Percentiles rank a stretch among this genome's conserved stretches.
Conservation (phyloP, 2,888 invertebrate genomes). For the Amphimallon solstitiale region DNA sequence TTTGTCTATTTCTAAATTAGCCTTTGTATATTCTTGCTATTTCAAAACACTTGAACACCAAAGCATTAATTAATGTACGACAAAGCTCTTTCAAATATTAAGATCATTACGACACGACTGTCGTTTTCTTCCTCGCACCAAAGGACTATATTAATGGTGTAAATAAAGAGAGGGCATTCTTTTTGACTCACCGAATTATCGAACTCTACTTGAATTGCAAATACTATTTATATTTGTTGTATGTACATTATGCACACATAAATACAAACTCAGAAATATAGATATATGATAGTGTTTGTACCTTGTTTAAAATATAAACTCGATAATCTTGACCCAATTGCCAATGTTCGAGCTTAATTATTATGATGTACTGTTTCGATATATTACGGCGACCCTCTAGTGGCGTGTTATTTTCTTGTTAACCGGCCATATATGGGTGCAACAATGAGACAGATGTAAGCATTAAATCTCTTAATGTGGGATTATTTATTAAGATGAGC, state of each 20-base stretch:
- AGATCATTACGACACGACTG: too few species aligned
- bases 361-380: constrained; percentile 44
- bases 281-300: not conserved
- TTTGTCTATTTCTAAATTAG: too few species aligned
- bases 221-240: not conserved
- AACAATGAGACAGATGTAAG: constrained; percentile 14
- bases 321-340: constrained; percentile 45
- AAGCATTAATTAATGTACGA: too few species aligned
- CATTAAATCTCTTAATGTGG: constrained; percentile 1
- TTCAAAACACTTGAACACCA: too few species aligned
- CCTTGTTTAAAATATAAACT: constrained; percentile 34
- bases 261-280: not conserved
- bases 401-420: constrained; percentile 5
- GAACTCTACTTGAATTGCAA: constrained; percentile 20
- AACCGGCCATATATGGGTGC: constrained; percentile 10
- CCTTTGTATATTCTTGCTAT: too few species aligned
- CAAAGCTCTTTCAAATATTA: too few species aligned
- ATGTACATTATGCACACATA: not conserved
- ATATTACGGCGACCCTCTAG: constrained; percentile 24
- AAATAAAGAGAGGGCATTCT: too few species aligned
- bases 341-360: constrained; percentile 41
- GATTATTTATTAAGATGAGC: constrained; percentile 13
- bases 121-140: too few species aligned
- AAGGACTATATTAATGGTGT: too few species aligned
- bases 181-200: constrained; percentile 9